phyloP scores from a whole-genome alignment of 2,888 invertebrate genomes.

The Thera obeliscata region DNA sequence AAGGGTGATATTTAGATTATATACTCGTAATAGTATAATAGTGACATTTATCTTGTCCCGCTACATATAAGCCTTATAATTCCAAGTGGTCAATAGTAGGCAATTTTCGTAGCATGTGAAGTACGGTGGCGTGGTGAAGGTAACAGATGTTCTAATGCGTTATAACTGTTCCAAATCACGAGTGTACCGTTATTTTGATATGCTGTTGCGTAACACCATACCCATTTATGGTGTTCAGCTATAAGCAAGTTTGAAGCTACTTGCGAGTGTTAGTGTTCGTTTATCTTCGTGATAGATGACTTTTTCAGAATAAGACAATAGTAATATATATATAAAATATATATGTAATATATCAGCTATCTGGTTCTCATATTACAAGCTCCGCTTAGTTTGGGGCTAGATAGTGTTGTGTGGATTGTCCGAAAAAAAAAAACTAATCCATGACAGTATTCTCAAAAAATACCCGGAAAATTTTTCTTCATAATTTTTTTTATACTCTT shows the following conservation, averaged over 20 bases:
- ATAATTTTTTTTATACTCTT: too few species aligned
- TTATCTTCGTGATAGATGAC: background rate
- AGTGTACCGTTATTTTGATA: conserved; percentile 38
- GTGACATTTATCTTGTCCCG: background rate
- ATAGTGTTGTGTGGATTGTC: too few species aligned
- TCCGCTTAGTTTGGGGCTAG: too few species aligned
- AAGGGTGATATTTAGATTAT: too few species aligned
- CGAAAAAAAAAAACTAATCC: too few species aligned
- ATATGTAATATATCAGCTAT: too few species aligned
- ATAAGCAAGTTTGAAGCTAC: conserved; percentile 7
- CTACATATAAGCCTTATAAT: background rate
- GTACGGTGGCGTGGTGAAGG: conserved; percentile 2
- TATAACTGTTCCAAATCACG: conserved; percentile 37
- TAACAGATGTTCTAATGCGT: conserved; percentile 29
- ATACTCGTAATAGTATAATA: too few species aligned
- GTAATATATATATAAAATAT: too few species aligned
- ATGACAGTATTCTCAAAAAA: too few species aligned
- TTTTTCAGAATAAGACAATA: background rate
- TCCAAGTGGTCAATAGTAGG: conserved; percentile 22
- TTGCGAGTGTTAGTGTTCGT: background rate
- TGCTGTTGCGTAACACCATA: conserved; percentile 35
- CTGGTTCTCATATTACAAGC: too few species aligned
- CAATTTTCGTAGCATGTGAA: conserved; percentile 15
- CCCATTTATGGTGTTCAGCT: conserved; percentile 19
- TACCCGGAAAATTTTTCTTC: too few species aligned